phyloP scores from a whole-genome alignment of 2,888 invertebrate genomes.

The Cinara cedri region DNA sequence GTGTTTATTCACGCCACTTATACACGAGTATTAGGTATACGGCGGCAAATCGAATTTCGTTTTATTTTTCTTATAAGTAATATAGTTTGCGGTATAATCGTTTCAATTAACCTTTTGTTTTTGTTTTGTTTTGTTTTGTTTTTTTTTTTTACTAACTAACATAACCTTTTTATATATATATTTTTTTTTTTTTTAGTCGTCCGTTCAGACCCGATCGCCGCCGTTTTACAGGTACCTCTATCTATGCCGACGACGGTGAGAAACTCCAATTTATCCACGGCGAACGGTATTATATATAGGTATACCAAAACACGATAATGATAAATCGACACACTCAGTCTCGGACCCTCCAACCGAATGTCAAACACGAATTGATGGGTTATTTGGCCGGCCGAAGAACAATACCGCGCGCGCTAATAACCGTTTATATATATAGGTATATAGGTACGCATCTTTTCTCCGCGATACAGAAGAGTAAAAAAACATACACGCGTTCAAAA shows the following conservation, averaged over 20 bases:
- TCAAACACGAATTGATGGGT: slow-evolving; percentile 53
- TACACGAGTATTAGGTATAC: neutral
- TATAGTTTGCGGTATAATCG: slow-evolving; percentile 13
- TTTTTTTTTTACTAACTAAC: slow-evolving; percentile 3
- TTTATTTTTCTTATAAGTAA: slow-evolving; percentile 9
- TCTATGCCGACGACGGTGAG: slow-evolving; percentile 29
- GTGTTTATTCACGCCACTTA: slow-evolving; percentile 50
- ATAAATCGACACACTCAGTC: slow-evolving; percentile 42
- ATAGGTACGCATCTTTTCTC: no score
- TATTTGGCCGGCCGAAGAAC: slow-evolving; percentile 38
- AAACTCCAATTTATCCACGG: slow-evolving; percentile 44
- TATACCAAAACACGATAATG: slow-evolving; percentile 45
- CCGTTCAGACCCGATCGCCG: slow-evolving; percentile 19
- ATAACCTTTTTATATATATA: slow-evolving; percentile 15
- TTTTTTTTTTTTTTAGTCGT: slow-evolving; percentile 17
- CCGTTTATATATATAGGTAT: no score
- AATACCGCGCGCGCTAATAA: neutral
- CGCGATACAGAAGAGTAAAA: no score
- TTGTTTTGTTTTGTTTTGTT: no score
- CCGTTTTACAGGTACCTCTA: slow-evolving; percentile 1
- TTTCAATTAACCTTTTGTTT: slow-evolving; percentile 53
- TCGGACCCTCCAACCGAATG: slow-evolving; percentile 49
- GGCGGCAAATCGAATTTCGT: slow-evolving; percentile 29
- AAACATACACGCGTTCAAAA: no score
- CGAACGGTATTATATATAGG: neutral